These are phyloP conservation scores for Stenurella melanura DNA, from an alignment of 2,888 invertebrate species.

Conservation along the genomic window DNA sequence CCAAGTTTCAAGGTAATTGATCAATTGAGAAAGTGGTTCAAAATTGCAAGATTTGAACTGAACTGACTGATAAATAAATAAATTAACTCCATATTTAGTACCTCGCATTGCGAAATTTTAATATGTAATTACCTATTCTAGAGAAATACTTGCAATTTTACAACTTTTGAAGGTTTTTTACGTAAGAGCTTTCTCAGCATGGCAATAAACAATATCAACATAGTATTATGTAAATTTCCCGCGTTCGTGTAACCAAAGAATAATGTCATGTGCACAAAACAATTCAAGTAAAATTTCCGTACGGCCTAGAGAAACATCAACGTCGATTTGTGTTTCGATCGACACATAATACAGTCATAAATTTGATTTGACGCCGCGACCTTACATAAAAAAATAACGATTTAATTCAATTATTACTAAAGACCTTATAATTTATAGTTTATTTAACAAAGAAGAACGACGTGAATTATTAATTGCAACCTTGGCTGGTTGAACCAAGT, in stretches of 20 bases:
- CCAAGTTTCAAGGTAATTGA: too few species aligned
- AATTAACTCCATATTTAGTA: too few species aligned
- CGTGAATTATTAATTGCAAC: conserved; percentile 62
- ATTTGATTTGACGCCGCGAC: conserved; percentile 1
- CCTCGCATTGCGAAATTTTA: too few species aligned
- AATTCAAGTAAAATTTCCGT: neutral
- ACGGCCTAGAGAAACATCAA: conserved; percentile 12
- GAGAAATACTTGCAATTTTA: neutral
- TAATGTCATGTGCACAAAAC: conserved; percentile 12
- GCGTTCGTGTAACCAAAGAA: conserved; percentile 1
- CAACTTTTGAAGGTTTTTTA: too few species aligned
- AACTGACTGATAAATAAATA: too few species aligned
- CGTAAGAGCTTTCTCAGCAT: neutral
- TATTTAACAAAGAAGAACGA: conserved; percentile 55
- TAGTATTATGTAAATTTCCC: conserved; percentile 25
- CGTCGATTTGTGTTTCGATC: conserved; percentile 8
- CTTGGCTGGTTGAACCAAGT: conserved; percentile 59
- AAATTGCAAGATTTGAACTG: too few species aligned
- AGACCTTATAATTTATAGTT: conserved; percentile 40
- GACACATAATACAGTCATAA: neutral
- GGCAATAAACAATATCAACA: conserved; percentile 11
- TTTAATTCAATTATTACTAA: conserved; percentile 44
- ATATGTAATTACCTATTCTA: neutral
- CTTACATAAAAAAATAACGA: conserved; percentile 20
- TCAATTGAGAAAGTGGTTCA: too few species aligned